Base-by-base conservation (phyloP, 1,140 invertebrate genomes). In the Leucophenga varia region DNA sequence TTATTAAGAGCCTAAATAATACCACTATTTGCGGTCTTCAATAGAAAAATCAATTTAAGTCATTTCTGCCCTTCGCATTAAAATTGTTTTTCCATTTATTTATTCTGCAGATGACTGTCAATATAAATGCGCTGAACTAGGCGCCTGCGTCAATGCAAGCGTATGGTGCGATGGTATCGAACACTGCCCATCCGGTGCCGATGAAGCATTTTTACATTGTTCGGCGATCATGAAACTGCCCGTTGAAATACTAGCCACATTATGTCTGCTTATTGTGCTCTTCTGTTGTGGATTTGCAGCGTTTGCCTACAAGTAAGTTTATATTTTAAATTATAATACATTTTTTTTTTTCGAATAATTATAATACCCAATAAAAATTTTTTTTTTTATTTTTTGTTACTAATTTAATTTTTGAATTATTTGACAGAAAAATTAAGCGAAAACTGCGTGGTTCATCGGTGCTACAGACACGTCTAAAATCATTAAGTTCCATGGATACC, bases 171-270 rank as follows among this genome's bases (percentile, higher is more conserved):
- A 95, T 61, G 91, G 90, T 0, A 76, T 84, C 10, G 79, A 82
- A 20, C 89, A 95, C 61, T 94, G 92, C 68, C 92, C 92, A 0
- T 90, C 88, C 2, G 90, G 89, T 0, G 86, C 89, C 61, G 92
- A 95, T 76, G 92, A 95, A 75, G 83, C 89, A 2, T 79, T 90
- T 13, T 79, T 83, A 5, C 87, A 90, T 61, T 91, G 88, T 64
- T 90, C 88, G 9, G 80, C 87, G 7, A 68, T 91, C 8, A 74
- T 91, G 35, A 81, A 86, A 57, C 74, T 90, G 37, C 88, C 89
- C 6, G 82, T 84, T 3, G 79, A 90, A 32, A 87, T 90, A 47
- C 78, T 89, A 6, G 82, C 67, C 54, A 78, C 67, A 49, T 75
- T 70, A 59, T 81, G 65, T 79, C 64, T 74, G 59, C 57, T 72